A percentile compares a stretch with the other conserved stretches of the same genome.
Evolutionary conservation across 2,797 vertebrate species (phyloP).

Genomic region (Tympanoctomys barrerae): DNA sequence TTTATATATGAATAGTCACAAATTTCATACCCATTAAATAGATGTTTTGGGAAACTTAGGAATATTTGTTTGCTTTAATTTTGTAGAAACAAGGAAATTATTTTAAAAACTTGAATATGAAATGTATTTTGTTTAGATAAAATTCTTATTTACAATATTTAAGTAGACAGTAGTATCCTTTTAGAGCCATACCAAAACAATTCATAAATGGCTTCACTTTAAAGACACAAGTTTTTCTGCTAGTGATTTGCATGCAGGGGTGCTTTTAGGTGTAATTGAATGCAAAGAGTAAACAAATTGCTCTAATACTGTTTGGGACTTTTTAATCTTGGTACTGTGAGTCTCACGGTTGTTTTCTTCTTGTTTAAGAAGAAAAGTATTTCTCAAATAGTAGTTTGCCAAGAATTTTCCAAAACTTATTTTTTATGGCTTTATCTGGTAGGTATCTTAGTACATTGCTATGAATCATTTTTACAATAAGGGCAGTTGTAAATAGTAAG

Average conservation of each 20-base stretch:
- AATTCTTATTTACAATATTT: conserved; percentile 23
- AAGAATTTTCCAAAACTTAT: conserved; percentile 21
- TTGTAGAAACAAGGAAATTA: not conserved
- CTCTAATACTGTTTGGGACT: not conserved
- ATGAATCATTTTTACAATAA: conserved; percentile 44
- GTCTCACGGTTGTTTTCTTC: conserved; percentile 1
- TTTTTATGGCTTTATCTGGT: conserved; percentile 8
- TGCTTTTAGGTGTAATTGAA: conserved; percentile 13
- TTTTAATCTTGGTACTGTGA: not conserved
- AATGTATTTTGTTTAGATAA: conserved; percentile 10
- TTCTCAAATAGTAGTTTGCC: not conserved
- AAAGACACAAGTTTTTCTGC: not conserved
- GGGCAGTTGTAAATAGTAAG: not conserved
- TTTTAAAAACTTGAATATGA: not conserved
- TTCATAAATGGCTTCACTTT: not conserved
- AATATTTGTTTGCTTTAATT: conserved; percentile 40
- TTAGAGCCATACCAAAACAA: conserved; percentile 43
- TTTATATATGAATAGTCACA: not conserved
- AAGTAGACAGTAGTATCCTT: not conserved
- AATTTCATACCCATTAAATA: not conserved
- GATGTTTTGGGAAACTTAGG: not conserved
- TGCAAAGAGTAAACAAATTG: not conserved
- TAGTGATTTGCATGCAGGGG: not conserved
- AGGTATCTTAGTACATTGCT: not conserved
- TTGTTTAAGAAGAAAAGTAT: not conserved